Conservation (phyloP, 1,140 invertebrate genomes). For the Chlorops oryzae region DNA sequence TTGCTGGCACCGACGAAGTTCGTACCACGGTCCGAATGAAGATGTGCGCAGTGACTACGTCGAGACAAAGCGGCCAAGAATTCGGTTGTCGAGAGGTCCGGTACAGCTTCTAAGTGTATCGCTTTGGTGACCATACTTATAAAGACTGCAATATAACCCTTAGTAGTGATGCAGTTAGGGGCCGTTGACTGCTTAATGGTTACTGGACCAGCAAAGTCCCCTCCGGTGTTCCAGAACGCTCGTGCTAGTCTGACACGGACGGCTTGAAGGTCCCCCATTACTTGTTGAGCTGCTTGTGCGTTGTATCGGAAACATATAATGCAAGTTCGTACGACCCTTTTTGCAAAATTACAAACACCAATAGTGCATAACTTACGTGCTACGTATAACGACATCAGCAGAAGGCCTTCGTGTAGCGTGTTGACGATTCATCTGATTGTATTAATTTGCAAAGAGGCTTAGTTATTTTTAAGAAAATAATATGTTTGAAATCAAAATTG, state of each 20-base stretch:
- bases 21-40: background rate
- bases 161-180: background rate
- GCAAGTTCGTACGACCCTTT: too few relatives aligned
- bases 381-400: too few relatives aligned
- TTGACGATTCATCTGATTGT: too few relatives aligned
- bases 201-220: conserved; percentile 17
- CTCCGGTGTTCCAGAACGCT: background rate
- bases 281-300: background rate
- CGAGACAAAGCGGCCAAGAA: conserved; percentile 31
- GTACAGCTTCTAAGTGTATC: conserved; percentile 31
- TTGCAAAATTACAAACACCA: too few relatives aligned
- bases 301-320: conserved; percentile 1
- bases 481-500: background rate
- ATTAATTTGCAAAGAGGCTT: too few relatives aligned
- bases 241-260: background rate
- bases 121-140: conserved; percentile 25
- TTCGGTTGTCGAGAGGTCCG: conserved; percentile 23
- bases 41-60: conserved; percentile 14
- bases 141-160: conserved; percentile 29
- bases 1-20: too few relatives aligned
- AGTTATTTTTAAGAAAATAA: conserved; percentile 5
- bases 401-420: too few relatives aligned
- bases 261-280: background rate
- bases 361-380: too few relatives aligned
- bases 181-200: background rate